Conservation (phyloP, 2,888 invertebrate species). For the Plutella xylostella region DNA sequence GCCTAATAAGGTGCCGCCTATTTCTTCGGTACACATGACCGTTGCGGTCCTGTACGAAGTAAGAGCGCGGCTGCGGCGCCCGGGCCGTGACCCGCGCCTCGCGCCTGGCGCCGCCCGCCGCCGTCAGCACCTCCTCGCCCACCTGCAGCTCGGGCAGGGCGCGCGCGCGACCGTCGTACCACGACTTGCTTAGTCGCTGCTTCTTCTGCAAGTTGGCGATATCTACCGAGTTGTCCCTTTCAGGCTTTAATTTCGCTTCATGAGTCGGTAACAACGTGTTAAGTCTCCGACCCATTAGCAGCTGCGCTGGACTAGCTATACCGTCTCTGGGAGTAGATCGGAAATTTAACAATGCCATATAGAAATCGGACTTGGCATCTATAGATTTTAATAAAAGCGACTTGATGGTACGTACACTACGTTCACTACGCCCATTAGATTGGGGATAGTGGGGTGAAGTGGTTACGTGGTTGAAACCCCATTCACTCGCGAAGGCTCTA, state of each 20-base stretch:
- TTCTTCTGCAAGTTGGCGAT: background rate
- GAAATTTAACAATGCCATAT: background rate
- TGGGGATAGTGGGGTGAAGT: background rate
- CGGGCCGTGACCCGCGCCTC: constrained; percentile 2
- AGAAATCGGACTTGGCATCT: background rate
- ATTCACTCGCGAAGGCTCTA: background rate
- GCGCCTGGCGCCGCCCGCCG: background rate
- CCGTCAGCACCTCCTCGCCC: constrained; percentile 6
- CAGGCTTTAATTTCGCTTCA: background rate
- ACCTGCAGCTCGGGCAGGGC: constrained; percentile 4
- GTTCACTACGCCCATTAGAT: background rate
- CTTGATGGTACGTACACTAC: background rate
- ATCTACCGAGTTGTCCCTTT: background rate
- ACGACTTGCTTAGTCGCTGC: background rate
- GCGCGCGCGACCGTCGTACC: constrained; percentile 7
- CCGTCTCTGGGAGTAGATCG: background rate
- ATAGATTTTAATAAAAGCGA: background rate
- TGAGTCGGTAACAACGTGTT: background rate
- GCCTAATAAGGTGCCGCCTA: background rate
- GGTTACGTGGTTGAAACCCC: background rate
- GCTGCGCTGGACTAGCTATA: background rate
- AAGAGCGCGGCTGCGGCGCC: constrained; percentile 12
- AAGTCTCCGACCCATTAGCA: background rate
- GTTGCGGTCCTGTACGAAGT: background rate
- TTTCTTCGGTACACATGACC: background rate